phyloP scores from a whole-genome alignment of 2,113 vertebrate genomes.

The Eidolon helvum region DNA sequence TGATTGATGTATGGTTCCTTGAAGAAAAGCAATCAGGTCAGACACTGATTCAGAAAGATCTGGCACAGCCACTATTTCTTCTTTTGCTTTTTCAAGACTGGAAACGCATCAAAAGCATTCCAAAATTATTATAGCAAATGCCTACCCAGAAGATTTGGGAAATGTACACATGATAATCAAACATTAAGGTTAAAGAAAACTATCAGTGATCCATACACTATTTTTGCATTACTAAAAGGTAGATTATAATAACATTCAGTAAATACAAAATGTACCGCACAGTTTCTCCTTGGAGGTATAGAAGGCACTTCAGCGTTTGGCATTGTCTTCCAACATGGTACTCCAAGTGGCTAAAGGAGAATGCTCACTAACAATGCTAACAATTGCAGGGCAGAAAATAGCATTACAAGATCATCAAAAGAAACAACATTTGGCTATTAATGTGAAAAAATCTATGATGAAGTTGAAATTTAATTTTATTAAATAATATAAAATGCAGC shows the following conservation, averaged over 20 bases:
- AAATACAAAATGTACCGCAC: neutral
- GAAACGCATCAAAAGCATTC: neutral
- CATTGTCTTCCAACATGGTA: neutral
- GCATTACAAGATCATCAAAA: neutral
- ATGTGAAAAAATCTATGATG: neutral
- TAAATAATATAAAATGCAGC: neutral
- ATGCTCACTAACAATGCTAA: neutral
- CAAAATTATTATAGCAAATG: neutral
- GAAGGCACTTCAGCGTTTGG: neutral
- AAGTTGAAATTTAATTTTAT: constrained; percentile 8
- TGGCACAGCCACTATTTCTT: neutral
- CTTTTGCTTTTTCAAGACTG: neutral
- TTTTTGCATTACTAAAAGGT: neutral
- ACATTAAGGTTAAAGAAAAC: neutral
- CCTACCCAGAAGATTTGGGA: neutral
- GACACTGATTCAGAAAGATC: neutral
- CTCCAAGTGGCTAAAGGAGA: neutral
- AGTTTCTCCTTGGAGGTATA: neutral
- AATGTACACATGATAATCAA: neutral
- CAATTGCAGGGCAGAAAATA: neutral
- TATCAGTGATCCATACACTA: neutral
- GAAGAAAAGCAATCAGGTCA: neutral
- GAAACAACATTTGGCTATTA: neutral
- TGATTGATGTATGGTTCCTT: constrained; percentile 1
- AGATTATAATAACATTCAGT: neutral